Evolutionary conservation across 1,140 invertebrate species (phyloP), one percentile per base, ranked within the genome.

Genomic region (Rhyzopertha dominica): DNA sequence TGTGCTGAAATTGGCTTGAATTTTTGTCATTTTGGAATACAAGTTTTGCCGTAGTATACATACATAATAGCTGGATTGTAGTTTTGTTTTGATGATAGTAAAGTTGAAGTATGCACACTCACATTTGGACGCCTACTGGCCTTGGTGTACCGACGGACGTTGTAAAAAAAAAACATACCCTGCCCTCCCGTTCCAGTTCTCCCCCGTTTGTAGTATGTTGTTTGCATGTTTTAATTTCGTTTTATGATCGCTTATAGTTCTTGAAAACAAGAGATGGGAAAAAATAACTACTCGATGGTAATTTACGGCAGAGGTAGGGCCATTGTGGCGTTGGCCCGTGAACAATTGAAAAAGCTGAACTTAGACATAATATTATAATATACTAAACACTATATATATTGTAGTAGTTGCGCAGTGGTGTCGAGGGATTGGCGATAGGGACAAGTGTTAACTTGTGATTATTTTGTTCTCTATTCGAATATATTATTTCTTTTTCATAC

Each of bases 231-330:
- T 30, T 43, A 59, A 57, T 58, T 52, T 54, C 49, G 41, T 52
- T 55, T 53, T 50, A 54, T 51, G 56, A 56, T 51, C 56, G 61
- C 61, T 63, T 63, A 63, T 63, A 63, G 61, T 63, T 60, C 58
- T 53, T 26, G 46, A n/a, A n/a, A n/a, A 54, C 34, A 50, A 43
- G 38, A 46, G 40, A 41, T 44, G 32, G 23, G 35, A 52, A 49
- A 31, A 37, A n/a, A n/a, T n/a, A n/a, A n/a, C n/a, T 49, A 50
- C 37, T 47, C 39, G 32, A 47, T 52, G 53, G 48, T 44, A 38
- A 44, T 56, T 53, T 57, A 47, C 53, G 51, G 54, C 49, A 29
- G 31, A 49, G n/a, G n/a, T n/a, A n/a, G n/a, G n/a, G n/a, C n/a
- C n/a, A n/a, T n/a, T n/a, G n/a, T n/a, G n/a, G n/a, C n/a, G n/a